A percentile compares a stretch with the other conserved stretches of the same genome.
phyloP scores from a whole-genome alignment of 2,888 invertebrate genomes.

The Morinoia aosen region DNA sequence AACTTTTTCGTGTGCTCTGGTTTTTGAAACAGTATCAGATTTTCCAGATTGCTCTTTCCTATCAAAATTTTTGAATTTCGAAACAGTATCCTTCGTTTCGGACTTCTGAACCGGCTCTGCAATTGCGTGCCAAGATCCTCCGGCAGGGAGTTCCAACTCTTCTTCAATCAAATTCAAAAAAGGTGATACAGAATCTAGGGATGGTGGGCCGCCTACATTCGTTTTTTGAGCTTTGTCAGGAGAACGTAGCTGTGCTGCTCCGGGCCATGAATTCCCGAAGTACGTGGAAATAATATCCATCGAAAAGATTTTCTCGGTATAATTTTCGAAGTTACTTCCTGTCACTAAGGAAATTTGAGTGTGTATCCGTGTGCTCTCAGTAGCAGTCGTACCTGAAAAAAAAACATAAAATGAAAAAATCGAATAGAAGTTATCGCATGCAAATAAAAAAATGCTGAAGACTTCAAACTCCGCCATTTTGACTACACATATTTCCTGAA shows the following conservation, averaged over 20 bases:
- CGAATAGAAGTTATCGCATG: too few relatives aligned
- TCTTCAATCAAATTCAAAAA: not conserved
- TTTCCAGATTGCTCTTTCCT: too few relatives aligned
- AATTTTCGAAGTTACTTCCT: not conserved
- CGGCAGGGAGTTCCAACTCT: not conserved
- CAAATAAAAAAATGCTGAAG: too few relatives aligned
- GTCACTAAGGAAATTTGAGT: not conserved
- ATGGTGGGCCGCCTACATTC: not conserved
- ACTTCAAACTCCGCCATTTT: too few relatives aligned
- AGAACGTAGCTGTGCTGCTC: not conserved
- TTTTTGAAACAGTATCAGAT: too few relatives aligned
- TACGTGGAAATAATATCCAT: not conserved
- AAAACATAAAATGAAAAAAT: too few relatives aligned
- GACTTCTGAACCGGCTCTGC: not conserved
- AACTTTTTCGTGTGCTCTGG: too few relatives aligned
- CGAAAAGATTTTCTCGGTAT: not conserved
- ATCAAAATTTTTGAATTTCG: too few relatives aligned
- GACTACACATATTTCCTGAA: too few relatives aligned
- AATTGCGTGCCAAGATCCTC: not conserved
- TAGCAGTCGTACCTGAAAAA: not conserved
- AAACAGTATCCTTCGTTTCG: not conserved
- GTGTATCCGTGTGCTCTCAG: not conserved
- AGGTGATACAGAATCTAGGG: not conserved
- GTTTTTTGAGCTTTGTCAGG: not conserved
- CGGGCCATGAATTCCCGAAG: not conserved